These are phyloP conservation scores for Podilymbus podiceps DNA, from an alignment of 2,113 vertebrate species.

Conservation along the genomic window DNA sequence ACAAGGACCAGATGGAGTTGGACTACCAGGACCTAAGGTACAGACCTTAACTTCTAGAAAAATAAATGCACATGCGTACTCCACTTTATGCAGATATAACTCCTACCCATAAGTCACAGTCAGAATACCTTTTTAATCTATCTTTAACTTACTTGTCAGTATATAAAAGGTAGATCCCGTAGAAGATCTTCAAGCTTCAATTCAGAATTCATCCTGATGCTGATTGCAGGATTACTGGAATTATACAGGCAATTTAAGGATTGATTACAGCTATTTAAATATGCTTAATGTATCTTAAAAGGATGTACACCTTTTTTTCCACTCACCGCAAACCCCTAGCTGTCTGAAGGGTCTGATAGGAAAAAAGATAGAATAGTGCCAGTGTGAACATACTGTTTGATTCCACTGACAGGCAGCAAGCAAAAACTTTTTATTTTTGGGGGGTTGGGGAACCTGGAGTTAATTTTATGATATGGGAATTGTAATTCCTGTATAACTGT, in stretches of 20 bases:
- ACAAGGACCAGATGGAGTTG: slow-evolving; percentile 81
- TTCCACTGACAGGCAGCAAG: not conserved
- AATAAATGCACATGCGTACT: not conserved
- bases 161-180: not conserved
- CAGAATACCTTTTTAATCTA: not conserved
- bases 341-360: not conserved
- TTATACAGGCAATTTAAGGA: not conserved
- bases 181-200: not conserved
- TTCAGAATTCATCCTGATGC: not conserved
- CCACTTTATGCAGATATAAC: not conserved
- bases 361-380: not conserved
- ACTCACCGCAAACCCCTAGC: not conserved
- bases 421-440: not conserved
- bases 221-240: not conserved
- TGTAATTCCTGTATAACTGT: not conserved
- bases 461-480: not conserved
- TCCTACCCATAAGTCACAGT: not conserved
- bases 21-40: slow-evolving; percentile 89
- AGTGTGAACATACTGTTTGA: not conserved
- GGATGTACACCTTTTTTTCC: not conserved
- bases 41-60: not conserved
- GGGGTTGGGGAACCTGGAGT: not conserved
- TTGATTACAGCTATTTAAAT: not conserved
- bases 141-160: not conserved
- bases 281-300: not conserved